Conservation (phyloP, 2,113 vertebrate genomes). For the Otolemur garnettii region DNA sequence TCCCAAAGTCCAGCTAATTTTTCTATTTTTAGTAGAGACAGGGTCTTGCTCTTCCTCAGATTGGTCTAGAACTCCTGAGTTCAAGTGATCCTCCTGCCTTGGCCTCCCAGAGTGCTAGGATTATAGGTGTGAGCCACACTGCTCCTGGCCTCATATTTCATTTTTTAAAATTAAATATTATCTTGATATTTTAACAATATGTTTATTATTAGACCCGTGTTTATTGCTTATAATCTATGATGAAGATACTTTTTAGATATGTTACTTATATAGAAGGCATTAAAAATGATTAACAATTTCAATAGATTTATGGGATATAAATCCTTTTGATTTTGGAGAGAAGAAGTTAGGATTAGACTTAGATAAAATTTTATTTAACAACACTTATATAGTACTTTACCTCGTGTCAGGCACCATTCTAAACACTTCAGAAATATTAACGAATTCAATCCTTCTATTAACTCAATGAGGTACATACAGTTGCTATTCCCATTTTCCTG, state of each 20-base stretch:
- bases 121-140: too few relatives aligned
- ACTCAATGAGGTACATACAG: neutral
- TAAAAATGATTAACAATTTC: neutral
- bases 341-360: neutral
- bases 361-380: neutral
- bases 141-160: neutral
- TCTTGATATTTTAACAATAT: conserved; percentile 32
- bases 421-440: neutral
- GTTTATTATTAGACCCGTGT: neutral
- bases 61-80: too few relatives aligned
- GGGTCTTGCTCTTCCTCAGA: too few relatives aligned
- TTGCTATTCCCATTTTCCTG: neutral
- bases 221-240: neutral
- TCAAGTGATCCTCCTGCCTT: too few relatives aligned
- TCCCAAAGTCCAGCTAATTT: too few relatives aligned
- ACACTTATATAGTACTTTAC: neutral
- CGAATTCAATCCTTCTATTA: neutral
- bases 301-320: neutral
- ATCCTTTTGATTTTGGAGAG: neutral
- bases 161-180: neutral
- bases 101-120: too few relatives aligned
- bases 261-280: neutral
- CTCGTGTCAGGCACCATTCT: neutral
- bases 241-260: neutral
- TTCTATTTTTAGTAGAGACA: too few relatives aligned